Percentiles rank a stretch among this genome's conserved stretches.
phyloP scores from a whole-genome alignment of 2,888 invertebrate species.

The Apodemia mormo region DNA sequence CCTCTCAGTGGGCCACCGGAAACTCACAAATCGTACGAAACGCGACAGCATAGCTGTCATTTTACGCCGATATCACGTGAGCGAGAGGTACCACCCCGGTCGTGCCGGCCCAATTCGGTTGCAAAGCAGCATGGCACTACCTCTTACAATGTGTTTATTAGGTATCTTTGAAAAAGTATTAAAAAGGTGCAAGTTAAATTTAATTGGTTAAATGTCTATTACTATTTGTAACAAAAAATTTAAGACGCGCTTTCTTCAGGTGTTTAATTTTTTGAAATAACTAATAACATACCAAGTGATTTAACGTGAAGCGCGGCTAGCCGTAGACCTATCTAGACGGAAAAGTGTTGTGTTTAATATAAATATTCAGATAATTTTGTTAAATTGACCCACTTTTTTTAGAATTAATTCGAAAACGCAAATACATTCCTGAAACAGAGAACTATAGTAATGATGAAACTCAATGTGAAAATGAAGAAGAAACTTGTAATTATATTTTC shows the following conservation, averaged over 20 bases:
- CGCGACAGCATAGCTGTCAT: too few relatives aligned
- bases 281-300: background rate
- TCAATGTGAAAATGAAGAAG: constrained; percentile 15
- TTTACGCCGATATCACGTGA: too few relatives aligned
- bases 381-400: constrained; percentile 13
- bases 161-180: constrained; percentile 6
- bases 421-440: constrained; percentile 15
- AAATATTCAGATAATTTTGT: constrained; percentile 16
- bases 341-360: constrained; percentile 14
- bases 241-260: constrained; percentile 18
- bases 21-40: too few relatives aligned
- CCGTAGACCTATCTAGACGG: background rate
- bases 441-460: constrained; percentile 15
- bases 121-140: too few relatives aligned
- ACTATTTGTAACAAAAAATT: constrained; percentile 6
- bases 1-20: too few relatives aligned
- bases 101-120: too few relatives aligned
- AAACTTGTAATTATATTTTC: constrained; percentile 5
- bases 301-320: background rate
- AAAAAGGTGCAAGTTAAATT: background rate
- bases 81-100: too few relatives aligned
- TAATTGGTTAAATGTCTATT: too few relatives aligned
- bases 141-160: background rate
- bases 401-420: constrained; percentile 15
- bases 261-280: background rate